Percentiles rank a stretch among this genome's conserved stretches.
phyloP scores from a whole-genome alignment of 2,888 invertebrate genomes.

The Troilus luridus region DNA sequence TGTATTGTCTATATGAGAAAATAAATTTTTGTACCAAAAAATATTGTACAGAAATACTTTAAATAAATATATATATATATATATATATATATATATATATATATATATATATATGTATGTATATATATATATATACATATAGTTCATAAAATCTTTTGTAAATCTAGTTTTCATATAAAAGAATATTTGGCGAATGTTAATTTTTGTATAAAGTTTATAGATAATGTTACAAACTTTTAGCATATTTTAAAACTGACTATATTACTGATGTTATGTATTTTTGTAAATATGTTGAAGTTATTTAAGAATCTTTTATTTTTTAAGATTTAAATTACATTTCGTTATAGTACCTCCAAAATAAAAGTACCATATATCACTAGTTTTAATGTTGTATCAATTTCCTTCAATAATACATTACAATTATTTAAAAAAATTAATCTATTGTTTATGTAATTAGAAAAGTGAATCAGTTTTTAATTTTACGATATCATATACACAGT shows the following conservation, averaged over 20 bases:
- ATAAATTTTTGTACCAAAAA: conserved; percentile 52
- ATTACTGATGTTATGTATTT: conserved; percentile 56
- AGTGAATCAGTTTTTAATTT: too few relatives aligned
- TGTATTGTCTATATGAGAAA: conserved; percentile 52
- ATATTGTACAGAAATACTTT: conserved; percentile 51
- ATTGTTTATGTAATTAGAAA: background rate
- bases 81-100: conserved; percentile 37
- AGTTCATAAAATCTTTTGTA: conserved; percentile 27
- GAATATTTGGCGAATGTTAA: conserved; percentile 50
- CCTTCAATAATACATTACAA: background rate
- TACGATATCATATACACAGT: background rate
- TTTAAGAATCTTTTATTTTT: conserved; percentile 54
- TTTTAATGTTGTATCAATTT: conserved; percentile 14
- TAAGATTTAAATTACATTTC: conserved; percentile 46
- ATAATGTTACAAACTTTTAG: conserved; percentile 56
- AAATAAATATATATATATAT: conserved; percentile 15
- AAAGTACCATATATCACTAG: conserved; percentile 47
- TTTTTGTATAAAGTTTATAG: conserved; percentile 53
- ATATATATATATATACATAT: conserved; percentile 27
- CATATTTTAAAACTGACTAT: conserved; percentile 46
- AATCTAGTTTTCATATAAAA: conserved; percentile 56
- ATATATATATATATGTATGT: conserved; percentile 34
- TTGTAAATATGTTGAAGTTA: conserved; percentile 55
- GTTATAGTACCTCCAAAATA: conserved; percentile 24
- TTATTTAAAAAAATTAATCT: background rate